Conservation (phyloP, 1,140 invertebrate species). For the Papilio polytes region DNA sequence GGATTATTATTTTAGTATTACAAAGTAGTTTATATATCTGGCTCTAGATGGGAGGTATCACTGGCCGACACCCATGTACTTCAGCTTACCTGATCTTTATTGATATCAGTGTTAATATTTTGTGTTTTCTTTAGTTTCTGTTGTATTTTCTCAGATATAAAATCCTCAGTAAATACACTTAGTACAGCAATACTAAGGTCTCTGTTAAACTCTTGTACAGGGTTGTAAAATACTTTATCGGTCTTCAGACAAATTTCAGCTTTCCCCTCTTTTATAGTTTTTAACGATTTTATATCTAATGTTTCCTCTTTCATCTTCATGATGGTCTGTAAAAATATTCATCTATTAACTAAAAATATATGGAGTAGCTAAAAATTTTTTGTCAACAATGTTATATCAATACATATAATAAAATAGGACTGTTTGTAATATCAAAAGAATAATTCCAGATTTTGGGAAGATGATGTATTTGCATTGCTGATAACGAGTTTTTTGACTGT, state of each 20-base stretch:
- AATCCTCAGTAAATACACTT: conserved; percentile 84
- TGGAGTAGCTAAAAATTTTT: too few relatives aligned
- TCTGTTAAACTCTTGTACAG: conserved; percentile 98
- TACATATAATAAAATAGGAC: too few relatives aligned
- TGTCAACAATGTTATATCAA: too few relatives aligned
- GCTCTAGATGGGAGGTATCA: too few relatives aligned
- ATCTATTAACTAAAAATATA: neutral
- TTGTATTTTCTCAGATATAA: conserved; percentile 57
- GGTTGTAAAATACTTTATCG: conserved; percentile 97
- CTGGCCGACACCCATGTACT: too few relatives aligned
- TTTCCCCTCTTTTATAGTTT: conserved; percentile 87
- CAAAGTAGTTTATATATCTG: too few relatives aligned
- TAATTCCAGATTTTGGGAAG: too few relatives aligned
- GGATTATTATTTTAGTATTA: too few relatives aligned
- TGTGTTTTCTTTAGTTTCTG: conserved; percentile 45
- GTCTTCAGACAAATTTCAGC: conserved; percentile 88
- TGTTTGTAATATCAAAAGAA: too few relatives aligned
- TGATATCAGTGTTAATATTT: conserved; percentile 47
- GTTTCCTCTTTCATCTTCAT: conserved; percentile 61
- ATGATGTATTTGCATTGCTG: too few relatives aligned
- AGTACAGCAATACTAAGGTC: conserved; percentile 93
- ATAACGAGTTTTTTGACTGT: too few relatives aligned
- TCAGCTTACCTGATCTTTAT: conserved; percentile 40
- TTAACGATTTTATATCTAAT: conserved; percentile 41
- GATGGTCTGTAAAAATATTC: conserved; percentile 50